phyloP scores from a whole-genome alignment of 2,113 vertebrate genomes.

The Cromileptes altivelis region DNA sequence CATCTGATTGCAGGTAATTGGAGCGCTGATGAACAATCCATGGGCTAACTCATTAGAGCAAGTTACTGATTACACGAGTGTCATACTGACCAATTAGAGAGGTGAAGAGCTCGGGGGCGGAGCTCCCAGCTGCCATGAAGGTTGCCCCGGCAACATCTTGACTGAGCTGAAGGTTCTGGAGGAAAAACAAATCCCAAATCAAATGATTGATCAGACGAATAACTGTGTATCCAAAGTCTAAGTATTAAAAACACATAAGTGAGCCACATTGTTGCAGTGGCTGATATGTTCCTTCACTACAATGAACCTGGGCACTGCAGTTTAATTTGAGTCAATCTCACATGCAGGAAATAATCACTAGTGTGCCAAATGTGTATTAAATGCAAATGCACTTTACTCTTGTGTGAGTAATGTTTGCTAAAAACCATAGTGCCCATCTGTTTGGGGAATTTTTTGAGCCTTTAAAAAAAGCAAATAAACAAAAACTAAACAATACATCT shows the following conservation, averaged over 20 bases:
- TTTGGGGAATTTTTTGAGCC: not conserved
- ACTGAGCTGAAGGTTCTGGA: constrained; percentile 86
- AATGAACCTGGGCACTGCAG: not conserved
- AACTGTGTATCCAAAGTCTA: too few relatives aligned
- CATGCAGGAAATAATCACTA: not conserved
- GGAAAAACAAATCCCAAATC: not conserved
- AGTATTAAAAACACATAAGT: too few relatives aligned
- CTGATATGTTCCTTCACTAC: too few relatives aligned
- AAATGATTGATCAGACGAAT: too few relatives aligned
- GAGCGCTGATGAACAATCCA: constrained; percentile 1
- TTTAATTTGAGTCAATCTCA: not conserved
- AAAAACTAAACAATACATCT: not conserved
- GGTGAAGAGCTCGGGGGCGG: constrained; percentile 88
- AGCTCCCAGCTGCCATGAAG: constrained; percentile 89
- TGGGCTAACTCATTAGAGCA: not conserved
- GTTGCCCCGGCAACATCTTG: constrained; percentile 88
- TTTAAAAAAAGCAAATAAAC: too few relatives aligned
- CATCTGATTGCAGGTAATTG: constrained; percentile 5
- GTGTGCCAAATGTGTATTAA: not conserved
- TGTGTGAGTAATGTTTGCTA: not conserved
- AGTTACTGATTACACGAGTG: not conserved
- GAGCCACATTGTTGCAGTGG: too few relatives aligned
- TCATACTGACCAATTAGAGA: constrained; percentile 86
- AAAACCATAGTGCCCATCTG: not conserved
- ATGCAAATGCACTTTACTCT: not conserved